A percentile compares a stretch with the other conserved stretches of the same genome.
phyloP scores from a whole-genome alignment of 1,140 invertebrate species.

The Pseudomyrmex concolor region DNA sequence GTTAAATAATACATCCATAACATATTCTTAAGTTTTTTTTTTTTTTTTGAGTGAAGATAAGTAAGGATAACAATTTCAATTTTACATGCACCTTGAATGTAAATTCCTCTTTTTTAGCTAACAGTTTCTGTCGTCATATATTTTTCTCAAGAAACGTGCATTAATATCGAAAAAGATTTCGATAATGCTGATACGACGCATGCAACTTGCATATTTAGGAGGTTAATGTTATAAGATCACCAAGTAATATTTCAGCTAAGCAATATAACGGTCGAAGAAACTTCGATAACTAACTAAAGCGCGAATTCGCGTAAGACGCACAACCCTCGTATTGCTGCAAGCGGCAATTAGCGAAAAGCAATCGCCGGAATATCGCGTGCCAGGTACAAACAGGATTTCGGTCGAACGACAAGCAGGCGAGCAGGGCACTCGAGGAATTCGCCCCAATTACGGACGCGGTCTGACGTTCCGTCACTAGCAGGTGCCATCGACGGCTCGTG shows the following conservation, averaged over 20 bases:
- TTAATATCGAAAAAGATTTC: neutral
- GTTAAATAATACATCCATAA: too few relatives aligned
- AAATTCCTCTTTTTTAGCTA: neutral
- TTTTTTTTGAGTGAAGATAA: too few relatives aligned
- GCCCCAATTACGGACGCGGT: slow-evolving; percentile 65
- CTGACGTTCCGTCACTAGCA: slow-evolving; percentile 60
- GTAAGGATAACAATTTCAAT: too few relatives aligned
- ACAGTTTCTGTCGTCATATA: neutral
- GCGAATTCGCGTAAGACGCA: neutral
- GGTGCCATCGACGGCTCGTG: neutral
- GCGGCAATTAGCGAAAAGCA: slow-evolving; percentile 57
- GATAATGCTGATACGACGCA: neutral
- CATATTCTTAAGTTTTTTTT: too few relatives aligned
- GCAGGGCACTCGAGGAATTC: slow-evolving; percentile 63
- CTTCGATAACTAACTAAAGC: slow-evolving; percentile 18
- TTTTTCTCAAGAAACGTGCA: neutral
- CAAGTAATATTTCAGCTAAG: neutral
- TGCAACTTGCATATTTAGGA: slow-evolving; percentile 3
- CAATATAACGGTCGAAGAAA: neutral
- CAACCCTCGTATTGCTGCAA: slow-evolving; percentile 2
- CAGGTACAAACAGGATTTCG: slow-evolving; percentile 58
- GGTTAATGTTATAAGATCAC: neutral
- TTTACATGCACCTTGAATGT: too few relatives aligned
- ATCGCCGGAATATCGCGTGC: slow-evolving; percentile 61
- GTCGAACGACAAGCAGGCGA: slow-evolving; percentile 50